A percentile compares a stretch with the other conserved stretches of the same genome.
These are phyloP conservation scores for Machimus atricapillus DNA, from an alignment of 2,888 invertebrate genomes.

Conservation along the genomic window DNA sequence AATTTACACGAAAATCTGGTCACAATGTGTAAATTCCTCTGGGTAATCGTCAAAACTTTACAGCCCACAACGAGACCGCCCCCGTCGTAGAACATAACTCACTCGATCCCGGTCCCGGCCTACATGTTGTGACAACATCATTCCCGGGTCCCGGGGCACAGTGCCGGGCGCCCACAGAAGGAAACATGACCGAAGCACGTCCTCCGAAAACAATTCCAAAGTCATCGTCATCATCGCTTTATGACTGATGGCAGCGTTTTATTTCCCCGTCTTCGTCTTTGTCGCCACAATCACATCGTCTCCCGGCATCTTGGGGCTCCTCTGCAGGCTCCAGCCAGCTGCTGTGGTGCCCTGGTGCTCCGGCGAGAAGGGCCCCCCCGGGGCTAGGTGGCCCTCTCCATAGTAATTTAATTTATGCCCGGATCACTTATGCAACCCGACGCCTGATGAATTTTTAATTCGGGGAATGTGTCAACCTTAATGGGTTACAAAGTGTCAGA, in stretches of 20 bases:
- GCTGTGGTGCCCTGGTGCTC: background rate
- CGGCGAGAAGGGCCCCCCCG: background rate
- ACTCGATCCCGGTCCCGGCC: background rate
- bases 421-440: slow-evolving; percentile 10
- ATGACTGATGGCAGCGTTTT: slow-evolving; percentile 23
- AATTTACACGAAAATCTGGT: background rate
- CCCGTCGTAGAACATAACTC: background rate
- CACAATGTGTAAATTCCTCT: background rate
- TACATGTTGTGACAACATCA: background rate
- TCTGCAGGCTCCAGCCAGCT: background rate
- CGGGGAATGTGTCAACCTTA: slow-evolving; percentile 17
- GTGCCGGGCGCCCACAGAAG: background rate
- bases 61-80: background rate
- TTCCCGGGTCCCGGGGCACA: background rate
- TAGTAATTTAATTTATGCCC: slow-evolving; percentile 26
- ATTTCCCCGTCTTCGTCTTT: background rate
- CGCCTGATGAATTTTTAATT: slow-evolving; percentile 31
- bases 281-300: background rate
- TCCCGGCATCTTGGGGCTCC: background rate
- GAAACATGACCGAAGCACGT: slow-evolving; percentile 7
- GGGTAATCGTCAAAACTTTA: background rate
- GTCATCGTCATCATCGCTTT: background rate
- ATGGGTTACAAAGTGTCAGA: slow-evolving; percentile 25
- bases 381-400: background rate
- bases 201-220: slow-evolving; percentile 11